Conservation (phyloP, 1,140 invertebrate genomes). For the Drosophila watanabei region DNA sequence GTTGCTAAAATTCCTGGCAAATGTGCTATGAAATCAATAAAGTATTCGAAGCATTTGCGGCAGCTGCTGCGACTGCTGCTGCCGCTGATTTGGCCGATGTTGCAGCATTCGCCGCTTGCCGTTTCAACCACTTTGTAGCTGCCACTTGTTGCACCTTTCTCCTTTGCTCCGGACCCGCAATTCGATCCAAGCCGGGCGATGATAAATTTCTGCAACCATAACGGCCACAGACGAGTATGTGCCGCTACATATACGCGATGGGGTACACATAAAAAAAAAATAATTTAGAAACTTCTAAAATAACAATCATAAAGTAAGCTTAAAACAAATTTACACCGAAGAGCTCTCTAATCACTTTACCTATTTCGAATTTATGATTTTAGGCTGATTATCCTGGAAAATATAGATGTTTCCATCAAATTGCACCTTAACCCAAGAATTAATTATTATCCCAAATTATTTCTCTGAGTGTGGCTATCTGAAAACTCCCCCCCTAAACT, state of each 20-base stretch:
- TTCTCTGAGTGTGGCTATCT: background rate
- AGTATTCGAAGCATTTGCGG: slow-evolving; percentile 67
- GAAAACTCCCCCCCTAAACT: slow-evolving; percentile 8
- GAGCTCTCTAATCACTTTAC: background rate
- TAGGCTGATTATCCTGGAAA: background rate
- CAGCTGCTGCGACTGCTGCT: slow-evolving; percentile 33
- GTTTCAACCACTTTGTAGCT: slow-evolving; percentile 71
- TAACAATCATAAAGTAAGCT: background rate
- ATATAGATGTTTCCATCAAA: background rate
- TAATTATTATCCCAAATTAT: background rate
- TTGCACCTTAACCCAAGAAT: too few relatives aligned
- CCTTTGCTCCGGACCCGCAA: slow-evolving; percentile 54
- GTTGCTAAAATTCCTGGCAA: slow-evolving; percentile 58
- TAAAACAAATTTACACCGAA: background rate
- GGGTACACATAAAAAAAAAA: slow-evolving; percentile 5
- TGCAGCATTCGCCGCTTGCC: slow-evolving; percentile 48
- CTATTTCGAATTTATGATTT: background rate
- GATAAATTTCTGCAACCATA: slow-evolving; percentile 79
- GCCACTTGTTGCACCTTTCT: slow-evolving; percentile 82
- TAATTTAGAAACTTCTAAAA: background rate
- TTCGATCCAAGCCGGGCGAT: slow-evolving; percentile 64
- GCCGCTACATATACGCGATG: slow-evolving; percentile 60
- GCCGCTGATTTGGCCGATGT: slow-evolving; percentile 53
- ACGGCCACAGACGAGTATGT: slow-evolving; percentile 70
- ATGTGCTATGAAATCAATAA: slow-evolving; percentile 82